A percentile compares a stretch with the other conserved stretches of the same genome.
phyloP scores from a whole-genome alignment of 1,140 invertebrate genomes.

The Bombus impatiens region DNA sequence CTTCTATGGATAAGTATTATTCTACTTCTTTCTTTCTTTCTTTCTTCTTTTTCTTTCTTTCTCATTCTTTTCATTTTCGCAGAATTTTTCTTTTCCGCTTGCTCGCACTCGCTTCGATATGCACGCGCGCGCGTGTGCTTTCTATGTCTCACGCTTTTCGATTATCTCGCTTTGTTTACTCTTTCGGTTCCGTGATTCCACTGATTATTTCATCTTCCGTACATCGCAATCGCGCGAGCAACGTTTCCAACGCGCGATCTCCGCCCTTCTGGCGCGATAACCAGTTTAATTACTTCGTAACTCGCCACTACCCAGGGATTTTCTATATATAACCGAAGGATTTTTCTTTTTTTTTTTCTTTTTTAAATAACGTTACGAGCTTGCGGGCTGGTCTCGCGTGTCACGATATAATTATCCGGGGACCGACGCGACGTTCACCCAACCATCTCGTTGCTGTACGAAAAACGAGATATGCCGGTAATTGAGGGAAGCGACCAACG shows the following conservation, averaged over 20 bases:
- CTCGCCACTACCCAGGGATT: not conserved
- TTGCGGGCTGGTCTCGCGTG: not conserved
- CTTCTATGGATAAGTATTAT: conserved; percentile 32
- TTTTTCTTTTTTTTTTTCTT: not conserved
- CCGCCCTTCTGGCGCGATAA: not conserved
- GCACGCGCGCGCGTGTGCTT: not conserved
- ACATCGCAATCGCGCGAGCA: conserved; percentile 16
- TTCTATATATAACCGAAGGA: not conserved
- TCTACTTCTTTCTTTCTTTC: conserved; percentile 2
- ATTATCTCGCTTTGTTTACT: not conserved
- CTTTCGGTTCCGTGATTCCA: not conserved
- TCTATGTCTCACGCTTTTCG: not conserved
- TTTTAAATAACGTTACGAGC: not conserved
- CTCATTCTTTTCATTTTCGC: not conserved
- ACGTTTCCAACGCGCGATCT: not conserved
- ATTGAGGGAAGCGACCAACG: not conserved
- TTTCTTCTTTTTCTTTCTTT: not conserved
- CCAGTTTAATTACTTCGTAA: conserved; percentile 1
- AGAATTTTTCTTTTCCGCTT: conserved; percentile 16
- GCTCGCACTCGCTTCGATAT: not conserved
- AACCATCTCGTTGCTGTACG: not conserved
- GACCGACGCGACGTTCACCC: not conserved
- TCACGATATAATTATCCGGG: conserved; percentile 25
- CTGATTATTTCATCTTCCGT: not conserved
- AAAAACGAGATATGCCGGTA: not conserved